Percentiles rank a stretch among this genome's conserved stretches.
Evolutionary conservation across 2,797 vertebrate genomes (phyloP).

Genomic region (Rallus crepitans): DNA sequence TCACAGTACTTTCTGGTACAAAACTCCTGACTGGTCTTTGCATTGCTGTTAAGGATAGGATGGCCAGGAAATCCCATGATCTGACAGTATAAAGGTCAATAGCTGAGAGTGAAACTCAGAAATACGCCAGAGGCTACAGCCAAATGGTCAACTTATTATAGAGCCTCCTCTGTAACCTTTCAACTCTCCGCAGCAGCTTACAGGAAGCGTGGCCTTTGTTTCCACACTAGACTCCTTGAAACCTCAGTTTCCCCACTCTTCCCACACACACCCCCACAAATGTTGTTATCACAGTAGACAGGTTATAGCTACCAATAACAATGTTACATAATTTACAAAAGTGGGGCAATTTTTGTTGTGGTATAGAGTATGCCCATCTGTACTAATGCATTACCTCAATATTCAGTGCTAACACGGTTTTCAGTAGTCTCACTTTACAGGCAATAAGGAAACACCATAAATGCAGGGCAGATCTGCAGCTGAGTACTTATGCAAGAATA

Average conservation of each 20-base stretch:
- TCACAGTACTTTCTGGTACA: not conserved
- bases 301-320: not conserved
- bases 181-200: not conserved
- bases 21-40: not conserved
- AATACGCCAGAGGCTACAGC: not conserved
- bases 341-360: not conserved
- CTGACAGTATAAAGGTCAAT: conserved; percentile 16
- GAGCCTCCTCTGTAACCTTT: not conserved
- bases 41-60: not conserved
- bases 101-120: not conserved
- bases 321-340: not conserved
- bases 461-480: not conserved
- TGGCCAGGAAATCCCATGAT: not conserved
- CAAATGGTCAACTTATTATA: not conserved
- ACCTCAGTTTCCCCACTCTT: not conserved
- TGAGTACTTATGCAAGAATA: not conserved
- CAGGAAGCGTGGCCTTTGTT: not conserved
- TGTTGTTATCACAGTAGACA: not conserved
- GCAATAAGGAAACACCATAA: not conserved
- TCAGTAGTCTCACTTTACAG: not conserved
- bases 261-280: no score
- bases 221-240: not conserved
- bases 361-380: not conserved
- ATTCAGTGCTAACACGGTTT: not conserved
- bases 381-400: not conserved